Percentiles rank a stretch among this genome's conserved stretches.
phyloP scores from a whole-genome alignment of 2,888 invertebrate species.

The Thymelicus lineola region DNA sequence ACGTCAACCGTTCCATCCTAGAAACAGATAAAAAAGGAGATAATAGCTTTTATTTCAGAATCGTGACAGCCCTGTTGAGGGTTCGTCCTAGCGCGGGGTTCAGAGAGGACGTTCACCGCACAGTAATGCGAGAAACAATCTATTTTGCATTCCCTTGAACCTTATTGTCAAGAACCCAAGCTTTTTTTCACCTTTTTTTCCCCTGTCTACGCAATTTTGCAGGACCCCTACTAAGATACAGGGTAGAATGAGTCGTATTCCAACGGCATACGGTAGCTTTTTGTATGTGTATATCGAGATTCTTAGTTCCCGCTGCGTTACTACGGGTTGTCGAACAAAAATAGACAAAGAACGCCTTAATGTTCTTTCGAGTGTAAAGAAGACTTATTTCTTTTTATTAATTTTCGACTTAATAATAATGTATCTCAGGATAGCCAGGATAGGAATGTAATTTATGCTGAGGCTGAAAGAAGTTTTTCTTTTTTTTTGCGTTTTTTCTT shows the following conservation, averaged over 20 bases:
- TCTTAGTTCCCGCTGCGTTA: constrained; percentile 71
- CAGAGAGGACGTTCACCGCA: constrained; percentile 73
- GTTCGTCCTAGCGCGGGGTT: constrained; percentile 70
- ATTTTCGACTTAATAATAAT: constrained; percentile 48
- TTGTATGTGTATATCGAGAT: constrained; percentile 46
- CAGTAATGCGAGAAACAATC: constrained; percentile 49
- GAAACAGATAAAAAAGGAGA: constrained; percentile 50
- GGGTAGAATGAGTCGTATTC: constrained; percentile 41
- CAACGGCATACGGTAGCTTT: constrained; percentile 46
- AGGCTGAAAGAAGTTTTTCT: constrained; percentile 25
- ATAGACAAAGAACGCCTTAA: constrained; percentile 69
- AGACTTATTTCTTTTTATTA: constrained; percentile 58
- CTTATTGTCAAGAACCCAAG: constrained; percentile 39
- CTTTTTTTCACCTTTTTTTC: constrained; percentile 42
- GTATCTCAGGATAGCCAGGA: constrained; percentile 37
- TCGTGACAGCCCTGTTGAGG: constrained; percentile 74
- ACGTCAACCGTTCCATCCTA: constrained; percentile 31
- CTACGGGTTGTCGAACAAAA: constrained; percentile 76
- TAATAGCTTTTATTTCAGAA: constrained; percentile 50
- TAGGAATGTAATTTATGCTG: constrained; percentile 44
- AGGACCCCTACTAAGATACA: not conserved
- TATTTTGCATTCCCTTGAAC: constrained; percentile 36
- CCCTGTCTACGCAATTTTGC: constrained; percentile 46
- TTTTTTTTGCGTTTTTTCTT: constrained; percentile 20
- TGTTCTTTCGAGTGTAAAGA: constrained; percentile 72